Percentiles rank a stretch among this genome's conserved stretches.
Evolutionary conservation across 2,113 vertebrate genomes (phyloP).

Genomic region (Otolemur garnettii): DNA sequence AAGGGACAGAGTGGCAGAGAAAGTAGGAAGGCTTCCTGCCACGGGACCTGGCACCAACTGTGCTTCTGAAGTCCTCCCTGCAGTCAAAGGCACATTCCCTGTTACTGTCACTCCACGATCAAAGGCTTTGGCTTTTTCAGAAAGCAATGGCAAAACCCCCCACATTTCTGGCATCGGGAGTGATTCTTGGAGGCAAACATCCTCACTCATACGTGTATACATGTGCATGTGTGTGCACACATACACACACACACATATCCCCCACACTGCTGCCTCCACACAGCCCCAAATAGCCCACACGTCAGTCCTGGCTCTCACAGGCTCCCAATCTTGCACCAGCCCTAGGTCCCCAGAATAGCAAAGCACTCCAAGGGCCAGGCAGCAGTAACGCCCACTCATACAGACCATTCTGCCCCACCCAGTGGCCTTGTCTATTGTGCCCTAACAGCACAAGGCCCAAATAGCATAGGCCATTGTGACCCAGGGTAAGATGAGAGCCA

Average conservation of each 20-base stretch:
- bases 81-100: constrained; percentile 72
- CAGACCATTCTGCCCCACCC: neutral
- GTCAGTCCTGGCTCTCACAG: constrained; percentile 72
- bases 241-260: neutral
- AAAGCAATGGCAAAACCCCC: neutral
- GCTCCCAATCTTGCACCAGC: constrained; percentile 51
- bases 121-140: constrained; percentile 39
- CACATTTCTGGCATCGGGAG: constrained; percentile 71
- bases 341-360: constrained; percentile 41
- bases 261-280: constrained; percentile 64
- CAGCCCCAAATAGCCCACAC: constrained; percentile 74
- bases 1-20: neutral
- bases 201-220: too few species aligned
- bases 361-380: constrained; percentile 61
- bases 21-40: neutral
- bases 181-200: neutral
- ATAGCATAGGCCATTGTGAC: neutral
- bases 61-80: neutral
- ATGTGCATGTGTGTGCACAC: neutral
- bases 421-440: neutral
- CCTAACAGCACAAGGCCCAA: neutral
- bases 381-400: neutral
- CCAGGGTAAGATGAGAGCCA: neutral
- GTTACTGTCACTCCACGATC: constrained; percentile 72
- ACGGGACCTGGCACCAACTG: neutral